Conservation (phyloP, 2,888 invertebrate genomes). For the Mactromeris polynyma region DNA sequence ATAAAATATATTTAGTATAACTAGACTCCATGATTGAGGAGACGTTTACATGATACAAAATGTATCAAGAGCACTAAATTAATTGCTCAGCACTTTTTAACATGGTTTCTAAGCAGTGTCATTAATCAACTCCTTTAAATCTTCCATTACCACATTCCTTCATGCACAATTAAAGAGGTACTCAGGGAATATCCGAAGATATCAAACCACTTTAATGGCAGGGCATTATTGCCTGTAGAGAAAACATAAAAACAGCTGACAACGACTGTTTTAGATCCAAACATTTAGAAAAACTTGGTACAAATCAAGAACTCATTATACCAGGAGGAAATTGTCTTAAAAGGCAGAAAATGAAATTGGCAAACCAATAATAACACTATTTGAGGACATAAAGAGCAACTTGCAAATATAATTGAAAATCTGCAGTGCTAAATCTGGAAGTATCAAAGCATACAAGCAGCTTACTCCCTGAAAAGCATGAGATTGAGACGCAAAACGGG, state of each 20-base stretch:
- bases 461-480: too few species aligned
- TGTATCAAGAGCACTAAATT: neutral
- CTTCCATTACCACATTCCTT: neutral
- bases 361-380: neutral
- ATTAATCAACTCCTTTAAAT: neutral
- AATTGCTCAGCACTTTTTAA: neutral
- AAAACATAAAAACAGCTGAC: neutral
- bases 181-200: neutral
- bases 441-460: too few species aligned
- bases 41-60: neutral
- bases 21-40: neutral
- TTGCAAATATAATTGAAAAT: too few species aligned
- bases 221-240: neutral
- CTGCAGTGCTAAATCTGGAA: too few species aligned
- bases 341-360: conserved; percentile 7
- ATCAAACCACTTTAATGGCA: neutral
- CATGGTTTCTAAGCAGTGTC: neutral
- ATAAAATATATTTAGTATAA: neutral
- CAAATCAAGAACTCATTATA: neutral
- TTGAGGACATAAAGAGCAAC: too few species aligned
- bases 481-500: too few species aligned
- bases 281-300: neutral
- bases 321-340: neutral
- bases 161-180: neutral
- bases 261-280: neutral